phyloP scores from a whole-genome alignment of 2,797 vertebrate genomes.

The Poeciliopsis turneri region DNA sequence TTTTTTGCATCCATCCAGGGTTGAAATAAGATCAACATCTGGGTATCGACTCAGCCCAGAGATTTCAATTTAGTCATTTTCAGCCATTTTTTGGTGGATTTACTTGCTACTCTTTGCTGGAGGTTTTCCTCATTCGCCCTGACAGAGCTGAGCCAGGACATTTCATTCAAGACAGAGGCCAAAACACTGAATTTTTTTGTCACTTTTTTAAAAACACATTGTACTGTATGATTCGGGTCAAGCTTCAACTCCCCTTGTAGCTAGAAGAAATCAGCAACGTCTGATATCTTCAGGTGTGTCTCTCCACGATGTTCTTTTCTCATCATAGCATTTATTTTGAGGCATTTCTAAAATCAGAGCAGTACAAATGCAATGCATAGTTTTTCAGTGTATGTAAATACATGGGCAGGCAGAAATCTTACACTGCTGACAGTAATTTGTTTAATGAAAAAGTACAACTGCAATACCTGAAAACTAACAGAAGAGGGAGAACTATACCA shows the following conservation, averaged over 20 bases:
- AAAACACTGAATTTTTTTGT: neutral
- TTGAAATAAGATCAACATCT: neutral
- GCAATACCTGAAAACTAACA: constrained; percentile 36
- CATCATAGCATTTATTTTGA: neutral
- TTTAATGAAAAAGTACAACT: neutral
- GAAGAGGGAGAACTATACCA: constrained; percentile 41
- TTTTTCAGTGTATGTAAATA: neutral
- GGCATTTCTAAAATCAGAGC: neutral
- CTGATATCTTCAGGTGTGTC: neutral
- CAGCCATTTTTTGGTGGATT: neutral
- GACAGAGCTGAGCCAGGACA: neutral
- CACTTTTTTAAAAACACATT: neutral
- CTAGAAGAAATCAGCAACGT: no score
- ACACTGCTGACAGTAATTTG: neutral
- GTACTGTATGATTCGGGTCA: neutral
- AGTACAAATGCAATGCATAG: neutral
- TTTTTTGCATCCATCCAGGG: neutral
- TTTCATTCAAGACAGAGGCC: neutral
- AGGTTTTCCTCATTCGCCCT: neutral
- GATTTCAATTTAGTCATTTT: neutral
- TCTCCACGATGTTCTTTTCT: neutral
- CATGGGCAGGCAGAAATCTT: neutral
- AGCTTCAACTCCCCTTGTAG: neutral
- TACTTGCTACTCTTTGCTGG: neutral
- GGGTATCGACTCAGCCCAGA: neutral